These are phyloP conservation scores for Zaprionus camerounensis DNA, from an alignment of 1,140 invertebrate species.

Conservation along the genomic window DNA sequence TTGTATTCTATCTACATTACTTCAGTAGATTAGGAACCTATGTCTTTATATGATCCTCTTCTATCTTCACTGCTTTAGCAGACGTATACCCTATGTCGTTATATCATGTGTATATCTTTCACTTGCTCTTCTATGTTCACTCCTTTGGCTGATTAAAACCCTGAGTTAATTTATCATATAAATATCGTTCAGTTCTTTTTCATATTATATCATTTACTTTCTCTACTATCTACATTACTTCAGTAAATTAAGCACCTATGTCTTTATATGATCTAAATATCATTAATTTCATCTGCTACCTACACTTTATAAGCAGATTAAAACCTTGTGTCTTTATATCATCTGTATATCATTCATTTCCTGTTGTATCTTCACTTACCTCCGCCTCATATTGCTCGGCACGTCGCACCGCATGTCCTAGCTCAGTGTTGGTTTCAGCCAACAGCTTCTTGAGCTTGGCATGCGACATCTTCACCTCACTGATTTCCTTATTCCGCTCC, in stretches of 20 bases:
- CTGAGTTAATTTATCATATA: no score
- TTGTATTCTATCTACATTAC: no score
- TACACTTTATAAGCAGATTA: rapidly evolving
- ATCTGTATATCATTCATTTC: background rate
- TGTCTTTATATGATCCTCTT: background rate
- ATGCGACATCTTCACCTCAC: conserved; percentile 90
- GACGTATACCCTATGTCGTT: no score
- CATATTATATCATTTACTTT: no score
- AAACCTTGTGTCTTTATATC: background rate
- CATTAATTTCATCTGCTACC: no score
- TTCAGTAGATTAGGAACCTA: no score
- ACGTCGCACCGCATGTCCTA: conserved; percentile 90
- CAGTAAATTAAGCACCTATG: background rate
- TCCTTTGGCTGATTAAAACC: no score
- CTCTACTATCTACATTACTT: background rate
- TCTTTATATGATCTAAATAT: no score
- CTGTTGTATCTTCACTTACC: conserved; percentile 84
- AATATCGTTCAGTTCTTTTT: no score
- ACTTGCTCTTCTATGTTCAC: no score
- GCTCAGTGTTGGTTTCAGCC: conserved; percentile 91
- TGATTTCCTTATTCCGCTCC: conserved; percentile 91
- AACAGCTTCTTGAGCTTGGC: conserved; percentile 91
- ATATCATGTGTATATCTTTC: background rate
- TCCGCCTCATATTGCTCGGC: conserved; percentile 94
- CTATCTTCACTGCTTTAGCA: no score